These are phyloP conservation scores for Protonemura montana DNA, from an alignment of 2,888 invertebrate species.

Conservation along the genomic window DNA sequence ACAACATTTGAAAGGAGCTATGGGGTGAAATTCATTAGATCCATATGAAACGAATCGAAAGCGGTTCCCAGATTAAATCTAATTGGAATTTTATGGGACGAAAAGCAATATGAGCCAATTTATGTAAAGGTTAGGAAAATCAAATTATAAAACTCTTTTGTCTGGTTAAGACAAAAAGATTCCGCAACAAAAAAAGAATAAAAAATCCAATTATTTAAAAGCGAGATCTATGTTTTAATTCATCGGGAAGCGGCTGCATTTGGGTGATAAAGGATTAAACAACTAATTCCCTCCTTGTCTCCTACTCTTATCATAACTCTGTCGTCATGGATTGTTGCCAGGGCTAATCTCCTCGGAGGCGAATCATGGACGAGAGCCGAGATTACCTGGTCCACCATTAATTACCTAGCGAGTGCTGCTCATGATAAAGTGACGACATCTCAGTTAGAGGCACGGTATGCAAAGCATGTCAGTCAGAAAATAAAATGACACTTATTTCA, in stretches of 20 bases:
- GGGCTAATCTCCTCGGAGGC: not conserved
- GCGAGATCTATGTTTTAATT: conserved; percentile 1
- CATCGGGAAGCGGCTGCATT: not conserved
- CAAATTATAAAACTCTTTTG: conserved; percentile 14
- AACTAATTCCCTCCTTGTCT: not conserved
- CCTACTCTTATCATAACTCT: not conserved
- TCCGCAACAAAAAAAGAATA: not conserved
- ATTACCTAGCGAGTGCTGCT: not conserved
- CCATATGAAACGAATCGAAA: conserved; percentile 30
- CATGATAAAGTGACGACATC: not conserved
- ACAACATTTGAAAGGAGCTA: conserved; percentile 1
- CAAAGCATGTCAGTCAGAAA: not conserved
- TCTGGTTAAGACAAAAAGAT: conserved; percentile 9
- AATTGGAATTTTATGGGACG: conserved; percentile 29
- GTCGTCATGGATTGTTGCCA: not conserved
- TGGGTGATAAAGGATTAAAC: not conserved
- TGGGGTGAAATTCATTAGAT: conserved; percentile 27
- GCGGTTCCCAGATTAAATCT: conserved; percentile 18
- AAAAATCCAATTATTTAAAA: conserved; percentile 16
- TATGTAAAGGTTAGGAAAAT: conserved; percentile 29
- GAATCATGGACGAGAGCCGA: not conserved
- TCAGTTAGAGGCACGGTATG: not conserved
- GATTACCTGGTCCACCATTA: not conserved
- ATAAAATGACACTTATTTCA: too few species aligned
- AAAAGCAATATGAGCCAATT: conserved; percentile 13